Evolutionary conservation across 2,113 vertebrate species (phyloP), one percentile per base, ranked within the genome.

Genomic region (Mustelus asterias): DNA sequence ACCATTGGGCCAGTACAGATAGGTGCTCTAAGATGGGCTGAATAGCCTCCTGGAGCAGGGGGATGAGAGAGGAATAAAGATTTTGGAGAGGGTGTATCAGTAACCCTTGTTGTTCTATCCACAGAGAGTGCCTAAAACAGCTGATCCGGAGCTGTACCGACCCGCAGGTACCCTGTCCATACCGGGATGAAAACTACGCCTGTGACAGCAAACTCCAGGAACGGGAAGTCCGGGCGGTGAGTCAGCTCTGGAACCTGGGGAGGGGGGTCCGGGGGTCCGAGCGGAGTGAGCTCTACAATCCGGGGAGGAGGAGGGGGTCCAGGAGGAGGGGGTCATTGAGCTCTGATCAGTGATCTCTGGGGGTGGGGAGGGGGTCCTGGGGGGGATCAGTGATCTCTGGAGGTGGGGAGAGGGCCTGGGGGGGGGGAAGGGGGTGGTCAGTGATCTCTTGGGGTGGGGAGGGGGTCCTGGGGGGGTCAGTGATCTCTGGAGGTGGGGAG

Each of bases 181-280:
- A 97, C 96, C 97, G 98, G 95, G 98, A 98, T 3, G 98, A 98
- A 29, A 96, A 96, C 0, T 98, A 98, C 9, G 97, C 98, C 96
- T 98, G 98, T 85, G 10, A 97, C 96, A 97, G 98, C 96, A 97
- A 97, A 58, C 97, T 98, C 96, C 98, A 98, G 96, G 98, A 98
- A 96, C 97, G 98, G n/a, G 98, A 98, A 97, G 98, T 98, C 96
- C 97, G 97, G 96, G 98, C 98, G 96, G 98, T 98, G 96, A 98
- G 98, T 96, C 22, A 26, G 3, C 10, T 13, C 48, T 22, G 60
- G 3, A 37, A n/a, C 1, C 63, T 10, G 11, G 26, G 54, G 26
- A 29, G 44, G 11, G 11, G 1, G 3, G 37, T n/a, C 11, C 0
- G 14, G 78, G 48, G 54, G 58, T 18, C 72, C 26, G 72, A 10